phyloP scores from a whole-genome alignment of 1,140 invertebrate genomes.

The Drosophila chauvacae region DNA sequence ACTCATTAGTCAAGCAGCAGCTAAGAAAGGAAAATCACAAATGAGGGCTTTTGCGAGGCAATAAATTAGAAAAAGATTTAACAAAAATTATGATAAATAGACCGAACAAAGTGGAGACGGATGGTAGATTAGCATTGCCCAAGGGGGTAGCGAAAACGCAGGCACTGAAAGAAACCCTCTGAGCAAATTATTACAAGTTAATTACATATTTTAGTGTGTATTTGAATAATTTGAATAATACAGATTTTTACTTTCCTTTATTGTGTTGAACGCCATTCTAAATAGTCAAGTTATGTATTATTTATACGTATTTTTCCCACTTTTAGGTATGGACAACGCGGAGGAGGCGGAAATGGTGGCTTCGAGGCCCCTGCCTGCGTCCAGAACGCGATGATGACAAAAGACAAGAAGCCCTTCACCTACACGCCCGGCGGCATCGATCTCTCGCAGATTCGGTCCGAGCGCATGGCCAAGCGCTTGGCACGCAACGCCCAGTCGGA shows the following conservation, averaged over 20 bases:
- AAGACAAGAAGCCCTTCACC: slow-evolving; percentile 97
- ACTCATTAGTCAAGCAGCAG: slow-evolving; percentile 72
- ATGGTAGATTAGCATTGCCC: slow-evolving; percentile 55
- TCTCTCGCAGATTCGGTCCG: slow-evolving; percentile 94
- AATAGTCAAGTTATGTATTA: background rate
- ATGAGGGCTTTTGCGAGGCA: slow-evolving; percentile 55
- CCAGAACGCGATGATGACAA: slow-evolving; percentile 96
- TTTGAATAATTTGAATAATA: no score
- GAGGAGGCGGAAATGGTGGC: slow-evolving; percentile 68
- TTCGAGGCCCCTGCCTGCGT: slow-evolving; percentile 93
- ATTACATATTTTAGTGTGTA: background rate
- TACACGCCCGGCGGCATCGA: slow-evolving; percentile 96
- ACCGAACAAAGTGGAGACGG: slow-evolving; percentile 32
- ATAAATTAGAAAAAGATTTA: slow-evolving; percentile 67
- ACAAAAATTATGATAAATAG: slow-evolving; percentile 73
- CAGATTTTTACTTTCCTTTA: background rate
- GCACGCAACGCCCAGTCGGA: slow-evolving; percentile 86
- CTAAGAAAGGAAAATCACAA: slow-evolving; percentile 35
- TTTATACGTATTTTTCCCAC: slow-evolving; percentile 2
- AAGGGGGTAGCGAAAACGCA: slow-evolving; percentile 22
- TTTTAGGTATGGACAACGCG: slow-evolving; percentile 76
- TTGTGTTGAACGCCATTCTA: background rate
- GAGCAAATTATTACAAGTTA: background rate
- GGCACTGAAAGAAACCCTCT: slow-evolving; percentile 28
- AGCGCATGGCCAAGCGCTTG: slow-evolving; percentile 92